phyloP scores from a whole-genome alignment of 2,113 vertebrate species.

The Eira barbara region DNA sequence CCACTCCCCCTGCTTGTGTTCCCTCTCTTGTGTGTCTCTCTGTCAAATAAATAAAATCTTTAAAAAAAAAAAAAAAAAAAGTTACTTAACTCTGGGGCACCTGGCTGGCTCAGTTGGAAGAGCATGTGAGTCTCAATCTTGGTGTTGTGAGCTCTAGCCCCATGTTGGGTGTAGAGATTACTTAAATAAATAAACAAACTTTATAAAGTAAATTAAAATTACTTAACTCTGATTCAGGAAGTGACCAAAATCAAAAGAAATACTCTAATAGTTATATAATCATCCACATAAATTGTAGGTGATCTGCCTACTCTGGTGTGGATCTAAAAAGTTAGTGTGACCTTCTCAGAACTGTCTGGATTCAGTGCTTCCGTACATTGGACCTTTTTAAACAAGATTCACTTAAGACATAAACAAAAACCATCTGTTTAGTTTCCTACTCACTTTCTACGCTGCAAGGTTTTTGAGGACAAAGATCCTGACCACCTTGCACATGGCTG shows the following conservation, averaged over 20 bases:
- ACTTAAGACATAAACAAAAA: neutral
- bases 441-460: neutral
- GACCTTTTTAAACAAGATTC: neutral
- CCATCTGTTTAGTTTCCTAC: neutral
- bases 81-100: neutral
- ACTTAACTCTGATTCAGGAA: neutral
- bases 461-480: neutral
- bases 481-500: too few species aligned
- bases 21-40: too few species aligned
- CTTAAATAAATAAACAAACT: neutral
- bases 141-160: neutral
- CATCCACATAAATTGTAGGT: neutral
- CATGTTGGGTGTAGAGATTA: neutral
- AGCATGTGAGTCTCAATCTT: neutral
- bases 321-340: neutral
- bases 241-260: neutral
- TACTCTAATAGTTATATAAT: neutral
- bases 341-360: neutral
- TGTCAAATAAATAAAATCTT: too few species aligned
- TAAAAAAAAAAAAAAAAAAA: neutral
- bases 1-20: too few species aligned
- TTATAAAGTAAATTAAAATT: neutral
- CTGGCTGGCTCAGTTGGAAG: neutral
- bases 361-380: neutral
- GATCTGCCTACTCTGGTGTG: fast-evolving